Conservation (phyloP, 2,113 vertebrate species). For the Callipepla californica region DNA sequence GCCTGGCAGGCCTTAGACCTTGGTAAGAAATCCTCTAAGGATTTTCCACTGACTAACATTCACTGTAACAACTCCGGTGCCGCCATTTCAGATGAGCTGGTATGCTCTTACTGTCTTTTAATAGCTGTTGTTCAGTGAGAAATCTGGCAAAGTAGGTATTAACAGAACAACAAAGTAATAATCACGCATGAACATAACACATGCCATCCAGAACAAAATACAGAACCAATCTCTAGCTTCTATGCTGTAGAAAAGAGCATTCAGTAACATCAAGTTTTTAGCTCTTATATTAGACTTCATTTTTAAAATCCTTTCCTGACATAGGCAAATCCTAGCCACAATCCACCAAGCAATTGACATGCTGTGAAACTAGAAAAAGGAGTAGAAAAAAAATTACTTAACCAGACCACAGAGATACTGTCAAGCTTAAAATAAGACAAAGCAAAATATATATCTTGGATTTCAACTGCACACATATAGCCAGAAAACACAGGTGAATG, state of each 20-base stretch:
- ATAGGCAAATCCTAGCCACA: not conserved
- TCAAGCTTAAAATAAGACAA: conserved; percentile 18
- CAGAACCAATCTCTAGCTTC: not conserved
- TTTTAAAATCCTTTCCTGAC: not conserved
- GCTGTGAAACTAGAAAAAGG: not conserved
- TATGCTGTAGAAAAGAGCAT: not conserved
- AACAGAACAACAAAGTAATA: not conserved
- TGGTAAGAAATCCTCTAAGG: not conserved
- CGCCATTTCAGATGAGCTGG: not conserved
- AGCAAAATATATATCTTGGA: not conserved
- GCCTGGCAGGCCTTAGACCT: not conserved
- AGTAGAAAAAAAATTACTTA: not conserved
- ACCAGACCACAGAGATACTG: not conserved
- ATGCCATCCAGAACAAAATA: not conserved
- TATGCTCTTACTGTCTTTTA: not conserved
- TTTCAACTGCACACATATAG: not conserved
- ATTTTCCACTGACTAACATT: not conserved
- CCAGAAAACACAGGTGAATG: not conserved
- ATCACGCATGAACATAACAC: not conserved
- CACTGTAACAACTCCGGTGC: not conserved
- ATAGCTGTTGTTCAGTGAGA: not conserved
- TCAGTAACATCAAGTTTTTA: not conserved
- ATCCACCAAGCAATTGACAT: not conserved
- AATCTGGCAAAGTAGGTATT: not conserved
- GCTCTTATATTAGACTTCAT: not conserved